These are phyloP conservation scores for Zaprionus nigranus DNA, from an alignment of 1,140 invertebrate genomes.

Conservation along the genomic window DNA sequence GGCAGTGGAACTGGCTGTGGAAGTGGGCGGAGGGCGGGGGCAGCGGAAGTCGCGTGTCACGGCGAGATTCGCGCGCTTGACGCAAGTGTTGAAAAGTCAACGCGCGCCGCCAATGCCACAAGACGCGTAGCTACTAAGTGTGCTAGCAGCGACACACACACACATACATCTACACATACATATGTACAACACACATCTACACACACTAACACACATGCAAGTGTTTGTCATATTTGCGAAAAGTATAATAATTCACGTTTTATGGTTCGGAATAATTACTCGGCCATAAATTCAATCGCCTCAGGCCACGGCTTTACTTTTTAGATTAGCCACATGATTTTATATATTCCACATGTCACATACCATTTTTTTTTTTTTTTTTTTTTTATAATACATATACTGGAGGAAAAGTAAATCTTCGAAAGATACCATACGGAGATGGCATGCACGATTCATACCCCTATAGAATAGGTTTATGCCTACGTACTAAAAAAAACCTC, in stretches of 20 bases:
- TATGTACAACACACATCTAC: too few species aligned
- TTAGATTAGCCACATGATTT: conserved; percentile 50
- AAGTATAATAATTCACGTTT: conserved; percentile 54
- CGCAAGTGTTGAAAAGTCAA: conserved; percentile 67
- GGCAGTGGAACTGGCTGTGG: not conserved
- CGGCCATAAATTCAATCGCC: conserved; percentile 41
- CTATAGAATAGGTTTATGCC: too few species aligned
- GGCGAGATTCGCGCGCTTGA: conserved; percentile 66
- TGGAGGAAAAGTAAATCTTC: too few species aligned
- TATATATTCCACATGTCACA: conserved; percentile 3
- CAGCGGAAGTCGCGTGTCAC: conserved; percentile 76
- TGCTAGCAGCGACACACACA: not conserved
- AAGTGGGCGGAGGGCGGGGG: not conserved
- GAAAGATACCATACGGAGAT: too few species aligned
- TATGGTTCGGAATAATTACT: conserved; percentile 67
- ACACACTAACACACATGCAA: conserved; percentile 12
- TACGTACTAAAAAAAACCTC: too few species aligned
- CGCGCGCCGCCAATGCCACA: conserved; percentile 31
- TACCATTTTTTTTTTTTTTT: too few species aligned
- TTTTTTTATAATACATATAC: too few species aligned
- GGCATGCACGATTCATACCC: too few species aligned
- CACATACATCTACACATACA: conserved; percentile 6
- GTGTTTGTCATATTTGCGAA: conserved; percentile 27
- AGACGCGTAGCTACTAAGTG: conserved; percentile 11
- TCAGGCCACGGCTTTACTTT: conserved; percentile 28